These are phyloP conservation scores for Hydrotaea cyrtoneurina DNA, from an alignment of 2,888 invertebrate species.

Conservation along the genomic window DNA sequence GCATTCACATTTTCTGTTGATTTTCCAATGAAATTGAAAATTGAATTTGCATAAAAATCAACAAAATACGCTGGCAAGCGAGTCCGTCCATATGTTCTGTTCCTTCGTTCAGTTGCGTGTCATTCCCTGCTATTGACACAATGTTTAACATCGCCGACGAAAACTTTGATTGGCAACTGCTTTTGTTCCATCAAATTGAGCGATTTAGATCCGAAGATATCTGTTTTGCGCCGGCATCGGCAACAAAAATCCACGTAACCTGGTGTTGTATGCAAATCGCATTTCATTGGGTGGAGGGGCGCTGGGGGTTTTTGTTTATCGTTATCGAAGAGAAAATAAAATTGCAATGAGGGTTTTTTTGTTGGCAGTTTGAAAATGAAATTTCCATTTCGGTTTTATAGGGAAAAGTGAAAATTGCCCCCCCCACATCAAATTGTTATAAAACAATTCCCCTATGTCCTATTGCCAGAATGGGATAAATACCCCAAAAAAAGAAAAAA, in stretches of 20 bases:
- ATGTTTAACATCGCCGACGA: background rate
- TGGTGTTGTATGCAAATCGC: constrained; percentile 44
- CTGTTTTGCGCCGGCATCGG: background rate
- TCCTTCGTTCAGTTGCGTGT: constrained; percentile 14
- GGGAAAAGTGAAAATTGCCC: constrained; percentile 50
- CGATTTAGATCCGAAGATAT: constrained; percentile 62
- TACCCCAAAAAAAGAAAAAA: background rate
- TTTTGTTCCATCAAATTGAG: constrained; percentile 63
- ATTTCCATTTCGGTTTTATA: constrained; percentile 30
- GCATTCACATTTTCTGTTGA: background rate
- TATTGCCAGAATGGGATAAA: constrained; percentile 24
- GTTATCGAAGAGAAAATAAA: background rate
- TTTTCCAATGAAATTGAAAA: constrained; percentile 61
- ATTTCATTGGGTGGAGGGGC: constrained; percentile 46
- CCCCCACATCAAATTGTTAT: constrained; percentile 47
- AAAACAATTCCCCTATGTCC: constrained; percentile 47
- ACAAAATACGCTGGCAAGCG: constrained; percentile 40
- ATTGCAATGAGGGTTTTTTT: background rate
- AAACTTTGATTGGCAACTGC: constrained; percentile 66
- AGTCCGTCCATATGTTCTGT: constrained; percentile 36
- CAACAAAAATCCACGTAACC: constrained; percentile 14
- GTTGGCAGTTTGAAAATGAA: background rate
- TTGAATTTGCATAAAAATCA: constrained; percentile 64
- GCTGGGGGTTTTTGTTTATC: constrained; percentile 8
- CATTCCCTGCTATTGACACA: background rate